These are phyloP conservation scores for Mythimna impura DNA, from an alignment of 2,888 invertebrate genomes.

Conservation along the genomic window DNA sequence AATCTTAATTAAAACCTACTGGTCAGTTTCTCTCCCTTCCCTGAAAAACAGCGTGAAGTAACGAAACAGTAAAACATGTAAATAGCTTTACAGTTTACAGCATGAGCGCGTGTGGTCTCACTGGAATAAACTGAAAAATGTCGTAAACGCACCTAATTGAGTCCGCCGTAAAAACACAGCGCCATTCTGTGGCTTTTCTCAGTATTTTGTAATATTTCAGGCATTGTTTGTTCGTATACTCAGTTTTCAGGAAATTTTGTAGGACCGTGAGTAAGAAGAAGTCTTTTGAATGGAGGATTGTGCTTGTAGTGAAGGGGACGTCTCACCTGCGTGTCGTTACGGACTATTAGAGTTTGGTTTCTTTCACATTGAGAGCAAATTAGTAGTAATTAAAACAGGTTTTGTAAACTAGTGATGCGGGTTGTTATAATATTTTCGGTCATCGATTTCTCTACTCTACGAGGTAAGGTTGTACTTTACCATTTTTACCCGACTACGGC, in stretches of 20 bases:
- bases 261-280: background rate
- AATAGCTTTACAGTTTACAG: conserved; percentile 54
- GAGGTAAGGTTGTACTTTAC: too few relatives aligned
- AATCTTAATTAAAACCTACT: background rate
- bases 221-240: conserved; percentile 6
- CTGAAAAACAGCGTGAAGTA: conserved; percentile 28
- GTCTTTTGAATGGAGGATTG: conserved; percentile 1
- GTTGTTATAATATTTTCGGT: too few relatives aligned
- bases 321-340: background rate
- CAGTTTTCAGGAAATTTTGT: conserved; percentile 15
- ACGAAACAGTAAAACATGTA: conserved; percentile 53
- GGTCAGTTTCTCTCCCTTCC: background rate
- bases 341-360: background rate
- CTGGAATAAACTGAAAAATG: conserved; percentile 68
- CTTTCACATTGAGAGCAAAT: background rate
- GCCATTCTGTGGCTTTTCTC: conserved; percentile 59
- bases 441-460: too few relatives aligned
- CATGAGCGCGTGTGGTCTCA: conserved; percentile 61
- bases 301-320: background rate
- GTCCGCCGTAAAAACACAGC: conserved; percentile 60
- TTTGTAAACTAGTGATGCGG: background rate
- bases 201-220: conserved; percentile 55
- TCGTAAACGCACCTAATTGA: conserved; percentile 67
- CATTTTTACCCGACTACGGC: too few relatives aligned
- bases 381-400: background rate